Percentiles rank a stretch among this genome's conserved stretches.
These are phyloP conservation scores for Isichthys henryi DNA, from an alignment of 2,113 vertebrate genomes.

Conservation along the genomic window DNA sequence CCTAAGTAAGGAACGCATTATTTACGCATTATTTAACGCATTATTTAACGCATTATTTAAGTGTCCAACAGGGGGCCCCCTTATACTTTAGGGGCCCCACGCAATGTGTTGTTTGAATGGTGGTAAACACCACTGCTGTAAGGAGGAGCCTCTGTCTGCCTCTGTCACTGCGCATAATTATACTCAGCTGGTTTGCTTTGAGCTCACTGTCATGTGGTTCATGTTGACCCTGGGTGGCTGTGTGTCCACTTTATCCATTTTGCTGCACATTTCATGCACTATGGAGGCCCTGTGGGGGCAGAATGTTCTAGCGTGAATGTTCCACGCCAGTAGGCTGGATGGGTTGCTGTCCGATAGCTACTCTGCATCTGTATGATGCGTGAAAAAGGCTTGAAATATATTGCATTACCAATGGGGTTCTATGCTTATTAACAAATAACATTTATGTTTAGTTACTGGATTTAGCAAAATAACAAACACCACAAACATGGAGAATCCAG, in stretches of 20 bases:
- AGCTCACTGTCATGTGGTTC: neutral
- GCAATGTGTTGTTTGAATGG: neutral
- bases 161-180: neutral
- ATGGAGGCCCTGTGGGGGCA: conserved; percentile 24
- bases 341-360: neutral
- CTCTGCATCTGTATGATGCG: neutral
- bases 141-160: neutral
- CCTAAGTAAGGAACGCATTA: neutral
- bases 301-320: conserved; percentile 22
- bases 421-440: neutral
- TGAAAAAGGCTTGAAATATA: neutral
- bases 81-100: no score
- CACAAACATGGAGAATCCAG: neutral
- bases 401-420: neutral
- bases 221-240: neutral
- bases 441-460: neutral
- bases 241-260: conserved; percentile 17
- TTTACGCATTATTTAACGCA: no score
- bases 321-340: neutral
- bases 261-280: conserved; percentile 23
- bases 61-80: neutral
- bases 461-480: neutral
- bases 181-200: neutral
- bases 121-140: neutral
- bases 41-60: no score